phyloP scores from a whole-genome alignment of 2,888 invertebrate species.

The Leptura quadrifasciata region DNA sequence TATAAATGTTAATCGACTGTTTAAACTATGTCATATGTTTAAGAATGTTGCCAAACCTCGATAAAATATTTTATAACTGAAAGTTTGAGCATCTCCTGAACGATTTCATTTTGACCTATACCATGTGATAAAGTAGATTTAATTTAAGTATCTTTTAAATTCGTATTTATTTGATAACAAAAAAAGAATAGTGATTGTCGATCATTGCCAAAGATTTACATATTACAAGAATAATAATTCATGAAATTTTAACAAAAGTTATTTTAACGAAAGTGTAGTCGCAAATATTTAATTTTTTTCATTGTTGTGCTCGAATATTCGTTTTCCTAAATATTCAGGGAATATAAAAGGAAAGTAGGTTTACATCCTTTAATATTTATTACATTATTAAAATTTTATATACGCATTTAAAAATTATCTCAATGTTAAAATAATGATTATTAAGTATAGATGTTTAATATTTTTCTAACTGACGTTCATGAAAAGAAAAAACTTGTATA shows the following conservation, averaged over 20 bases:
- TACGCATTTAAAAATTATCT: constrained; percentile 29
- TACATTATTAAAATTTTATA: constrained; percentile 36
- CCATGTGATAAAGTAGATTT: constrained; percentile 34
- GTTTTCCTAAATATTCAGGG: constrained; percentile 8
- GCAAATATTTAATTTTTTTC: not conserved
- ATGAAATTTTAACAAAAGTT: not conserved
- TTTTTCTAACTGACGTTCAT: constrained; percentile 21
- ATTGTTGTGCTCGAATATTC: not conserved
- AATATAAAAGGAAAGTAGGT: constrained; percentile 7
- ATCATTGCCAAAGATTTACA: constrained; percentile 8
- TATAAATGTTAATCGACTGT: too few species aligned
- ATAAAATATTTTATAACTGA: not conserved
- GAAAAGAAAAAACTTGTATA: constrained; percentile 19
- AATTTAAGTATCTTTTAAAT: constrained; percentile 15
- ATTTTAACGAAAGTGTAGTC: not conserved
- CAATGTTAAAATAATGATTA: constrained; percentile 28
- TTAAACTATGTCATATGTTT: too few species aligned
- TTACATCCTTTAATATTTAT: constrained; percentile 8
- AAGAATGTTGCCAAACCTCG: not conserved
- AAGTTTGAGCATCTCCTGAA: constrained; percentile 18
- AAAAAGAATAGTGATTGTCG: not conserved
- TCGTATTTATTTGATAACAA: not conserved
- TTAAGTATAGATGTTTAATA: constrained; percentile 28
- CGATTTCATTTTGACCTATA: constrained; percentile 26
- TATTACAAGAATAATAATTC: not conserved